Evolutionary conservation across 2,113 vertebrate genomes (phyloP).

Genomic region (Cyanoramphus novaezelandiae): DNA sequence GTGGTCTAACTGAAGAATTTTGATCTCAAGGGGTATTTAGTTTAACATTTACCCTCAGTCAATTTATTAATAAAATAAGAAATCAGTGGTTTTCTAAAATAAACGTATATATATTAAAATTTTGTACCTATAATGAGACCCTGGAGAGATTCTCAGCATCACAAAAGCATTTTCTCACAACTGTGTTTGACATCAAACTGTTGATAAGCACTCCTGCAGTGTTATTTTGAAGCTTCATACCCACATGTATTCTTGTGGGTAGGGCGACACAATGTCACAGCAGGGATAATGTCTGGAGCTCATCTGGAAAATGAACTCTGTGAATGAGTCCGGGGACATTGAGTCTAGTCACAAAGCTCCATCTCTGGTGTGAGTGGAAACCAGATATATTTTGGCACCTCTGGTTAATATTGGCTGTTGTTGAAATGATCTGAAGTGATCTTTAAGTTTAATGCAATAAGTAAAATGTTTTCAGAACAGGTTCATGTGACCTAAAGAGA

Average conservation of each 20-base stretch:
- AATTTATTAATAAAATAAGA: background rate
- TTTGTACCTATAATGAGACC: background rate
- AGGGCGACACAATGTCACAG: background rate
- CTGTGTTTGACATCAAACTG: background rate
- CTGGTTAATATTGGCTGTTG: background rate
- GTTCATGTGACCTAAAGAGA: background rate
- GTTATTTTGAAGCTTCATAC: background rate
- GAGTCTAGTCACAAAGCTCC: background rate
- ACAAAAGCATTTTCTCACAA: background rate
- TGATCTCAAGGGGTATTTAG: background rate
- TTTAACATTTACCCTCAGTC: background rate
- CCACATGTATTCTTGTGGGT: background rate
- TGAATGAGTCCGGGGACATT: background rate
- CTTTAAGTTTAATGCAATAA: background rate
- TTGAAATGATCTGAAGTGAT: background rate
- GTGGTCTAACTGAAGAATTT: background rate
- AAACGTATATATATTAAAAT: background rate
- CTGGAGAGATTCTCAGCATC: background rate
- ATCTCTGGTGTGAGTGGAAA: background rate
- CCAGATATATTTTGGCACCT: background rate
- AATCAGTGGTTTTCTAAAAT: background rate
- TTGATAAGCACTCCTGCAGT: background rate
- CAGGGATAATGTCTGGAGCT: background rate
- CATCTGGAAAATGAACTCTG: background rate
- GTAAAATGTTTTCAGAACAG: background rate